Conservation (phyloP, 2,888 invertebrate species). For the Hemistola chrysoprasaria region DNA sequence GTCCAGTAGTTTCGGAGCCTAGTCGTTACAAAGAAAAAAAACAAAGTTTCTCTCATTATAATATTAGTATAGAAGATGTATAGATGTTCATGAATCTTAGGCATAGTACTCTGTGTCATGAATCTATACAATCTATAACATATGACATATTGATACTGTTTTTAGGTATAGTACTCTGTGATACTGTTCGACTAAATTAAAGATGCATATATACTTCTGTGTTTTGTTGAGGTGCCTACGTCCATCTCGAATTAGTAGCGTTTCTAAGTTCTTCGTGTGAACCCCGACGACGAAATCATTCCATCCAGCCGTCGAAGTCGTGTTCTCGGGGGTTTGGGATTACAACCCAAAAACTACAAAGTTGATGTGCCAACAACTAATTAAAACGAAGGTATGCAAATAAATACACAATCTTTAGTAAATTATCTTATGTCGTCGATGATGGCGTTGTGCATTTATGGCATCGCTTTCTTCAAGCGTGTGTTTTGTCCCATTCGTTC, state of each 20-base stretch:
- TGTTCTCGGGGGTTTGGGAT: constrained; percentile 80
- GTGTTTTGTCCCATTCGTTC: constrained; percentile 69
- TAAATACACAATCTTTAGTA: constrained; percentile 44
- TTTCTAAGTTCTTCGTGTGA: constrained; percentile 71
- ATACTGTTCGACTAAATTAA: constrained; percentile 62
- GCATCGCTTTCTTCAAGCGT: constrained; percentile 78
- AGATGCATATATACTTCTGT: constrained; percentile 41
- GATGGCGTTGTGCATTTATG: constrained; percentile 75
- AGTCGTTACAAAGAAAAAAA: too few relatives aligned
- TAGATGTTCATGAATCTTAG: too few relatives aligned
- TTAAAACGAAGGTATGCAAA: constrained; percentile 72
- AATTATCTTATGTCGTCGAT: constrained; percentile 54
- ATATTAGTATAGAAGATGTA: too few relatives aligned
- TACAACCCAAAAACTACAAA: constrained; percentile 73
- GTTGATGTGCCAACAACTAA: constrained; percentile 78
- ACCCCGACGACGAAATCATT: constrained; percentile 81
- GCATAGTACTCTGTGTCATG: too few relatives aligned
- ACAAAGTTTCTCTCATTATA: too few relatives aligned
- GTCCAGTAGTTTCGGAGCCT: too few relatives aligned
- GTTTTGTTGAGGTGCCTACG: constrained; percentile 36
- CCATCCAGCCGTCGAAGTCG: constrained; percentile 82
- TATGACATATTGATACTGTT: too few relatives aligned
- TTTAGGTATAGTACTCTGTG: constrained; percentile 47
- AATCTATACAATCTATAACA: too few relatives aligned
- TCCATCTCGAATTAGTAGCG: constrained; percentile 53